Conservation (phyloP, 2,113 vertebrate species). For the Todiramphus chloris region DNA sequence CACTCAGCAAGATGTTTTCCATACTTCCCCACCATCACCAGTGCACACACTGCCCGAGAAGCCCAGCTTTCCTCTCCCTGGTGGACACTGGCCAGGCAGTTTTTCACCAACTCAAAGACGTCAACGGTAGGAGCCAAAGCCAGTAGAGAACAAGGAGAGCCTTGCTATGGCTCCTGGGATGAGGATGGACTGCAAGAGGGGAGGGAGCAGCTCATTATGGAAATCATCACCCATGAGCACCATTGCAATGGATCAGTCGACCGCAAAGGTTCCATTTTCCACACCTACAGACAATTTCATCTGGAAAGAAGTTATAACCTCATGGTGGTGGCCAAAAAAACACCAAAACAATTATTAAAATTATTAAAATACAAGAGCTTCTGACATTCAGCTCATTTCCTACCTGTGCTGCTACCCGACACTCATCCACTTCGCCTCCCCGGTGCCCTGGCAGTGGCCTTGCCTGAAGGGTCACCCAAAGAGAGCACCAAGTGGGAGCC, state of each 20-base stretch:
- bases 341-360: not conserved
- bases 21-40: not conserved
- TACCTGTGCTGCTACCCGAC: not conserved
- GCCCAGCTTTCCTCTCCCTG: not conserved
- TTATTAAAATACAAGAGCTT: not conserved
- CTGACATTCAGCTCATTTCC: not conserved
- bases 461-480: not conserved
- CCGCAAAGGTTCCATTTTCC: not conserved
- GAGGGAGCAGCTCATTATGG: not conserved
- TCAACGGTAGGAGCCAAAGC: not conserved
- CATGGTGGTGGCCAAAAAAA: not conserved
- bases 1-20: not conserved
- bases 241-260: not conserved
- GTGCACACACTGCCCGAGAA: not conserved
- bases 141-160: not conserved
- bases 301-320: not conserved
- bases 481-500: not conserved
- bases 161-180: not conserved
- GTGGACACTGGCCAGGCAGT: not conserved
- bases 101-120: not conserved
- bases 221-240: fast-evolving
- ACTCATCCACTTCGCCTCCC: not conserved
- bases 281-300: not conserved
- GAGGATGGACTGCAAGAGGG: not conserved
- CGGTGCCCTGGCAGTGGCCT: not conserved